phyloP scores from a whole-genome alignment of 1,140 invertebrate genomes.

The Teleogryllus occipitalis region DNA sequence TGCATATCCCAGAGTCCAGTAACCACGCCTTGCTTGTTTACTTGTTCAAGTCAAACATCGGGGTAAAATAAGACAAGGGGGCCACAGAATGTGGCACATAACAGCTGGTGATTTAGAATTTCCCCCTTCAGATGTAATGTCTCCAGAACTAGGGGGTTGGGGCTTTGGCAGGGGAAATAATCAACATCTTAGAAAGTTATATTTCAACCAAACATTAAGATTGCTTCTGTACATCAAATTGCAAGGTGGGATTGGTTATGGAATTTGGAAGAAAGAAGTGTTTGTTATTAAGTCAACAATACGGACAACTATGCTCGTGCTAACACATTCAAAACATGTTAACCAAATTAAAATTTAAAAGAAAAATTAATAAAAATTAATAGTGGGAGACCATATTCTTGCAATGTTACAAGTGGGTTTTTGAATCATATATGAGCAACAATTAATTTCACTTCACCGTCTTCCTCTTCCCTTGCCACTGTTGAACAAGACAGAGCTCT shows the following conservation, averaged over 20 bases:
- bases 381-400: conserved; percentile 23
- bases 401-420: conserved; percentile 38
- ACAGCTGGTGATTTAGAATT: conserved; percentile 23
- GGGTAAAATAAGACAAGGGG: conserved; percentile 16
- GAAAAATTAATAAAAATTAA: conserved; percentile 24
- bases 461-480: conserved; percentile 13
- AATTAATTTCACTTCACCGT: conserved; percentile 22
- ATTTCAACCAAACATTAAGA: conserved; percentile 15
- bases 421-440: conserved; percentile 33
- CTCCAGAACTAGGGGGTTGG: conserved; percentile 41
- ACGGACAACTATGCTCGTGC: conserved; percentile 17
- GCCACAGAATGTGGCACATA: conserved; percentile 18
- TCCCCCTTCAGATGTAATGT: conserved; percentile 41
- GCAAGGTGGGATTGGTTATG: conserved; percentile 20
- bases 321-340: conserved; percentile 13
- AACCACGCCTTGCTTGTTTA: conserved; percentile 21
- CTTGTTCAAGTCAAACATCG: conserved; percentile 13
- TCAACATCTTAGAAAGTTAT: conserved; percentile 9
- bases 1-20: conserved; percentile 22
- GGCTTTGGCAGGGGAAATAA: conserved; percentile 25
- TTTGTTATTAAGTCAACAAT: conserved; percentile 1
- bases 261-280: conserved; percentile 18
- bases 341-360: conserved; percentile 17
- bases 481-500: conserved; percentile 16
- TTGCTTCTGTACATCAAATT: conserved; percentile 20